Percentiles rank a stretch among this genome's conserved stretches.
phyloP scores from a whole-genome alignment of 64 coral and sea anemone genomes.

The Montipora sp. region DNA sequence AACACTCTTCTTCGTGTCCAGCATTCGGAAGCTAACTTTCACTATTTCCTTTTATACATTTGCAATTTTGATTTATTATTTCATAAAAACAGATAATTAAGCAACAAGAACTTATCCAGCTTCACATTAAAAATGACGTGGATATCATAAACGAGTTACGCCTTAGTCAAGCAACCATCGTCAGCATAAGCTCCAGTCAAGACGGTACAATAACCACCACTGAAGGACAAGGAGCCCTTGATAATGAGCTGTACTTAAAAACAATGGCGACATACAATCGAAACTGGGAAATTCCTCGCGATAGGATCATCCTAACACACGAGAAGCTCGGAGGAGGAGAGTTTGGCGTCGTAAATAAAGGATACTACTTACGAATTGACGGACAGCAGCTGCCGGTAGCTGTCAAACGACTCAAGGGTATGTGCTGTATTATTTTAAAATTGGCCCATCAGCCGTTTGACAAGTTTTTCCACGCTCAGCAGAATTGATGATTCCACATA shows the following conservation, averaged over 20 bases:
- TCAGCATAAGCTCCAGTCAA: not conserved
- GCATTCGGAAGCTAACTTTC: too few species aligned
- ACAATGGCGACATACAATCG: constrained; percentile 48
- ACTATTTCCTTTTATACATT: too few species aligned
- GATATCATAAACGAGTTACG: constrained; percentile 16
- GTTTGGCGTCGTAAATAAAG: constrained; percentile 75
- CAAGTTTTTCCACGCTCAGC: too few species aligned
- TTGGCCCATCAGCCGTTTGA: too few species aligned
- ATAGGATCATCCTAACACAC: constrained; percentile 45
- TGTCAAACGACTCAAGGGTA: constrained; percentile 82
- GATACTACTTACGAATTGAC: constrained; percentile 68
- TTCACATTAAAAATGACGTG: not conserved
- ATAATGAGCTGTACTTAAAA: constrained; percentile 59
- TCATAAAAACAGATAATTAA: not conserved
- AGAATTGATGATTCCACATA: not conserved
- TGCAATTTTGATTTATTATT: too few species aligned
- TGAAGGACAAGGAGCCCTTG: constrained; percentile 1
- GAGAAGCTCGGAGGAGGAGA: constrained; percentile 66
- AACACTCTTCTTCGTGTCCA: too few species aligned
- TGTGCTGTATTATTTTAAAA: not conserved
- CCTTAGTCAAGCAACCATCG: not conserved
- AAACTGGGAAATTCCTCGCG: constrained; percentile 79
- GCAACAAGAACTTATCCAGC: not conserved
- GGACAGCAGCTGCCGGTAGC: constrained; percentile 75
- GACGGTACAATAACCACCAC: not conserved